Conservation (phyloP, 2,113 vertebrate species). For the Pachypanchax playfairii region DNA sequence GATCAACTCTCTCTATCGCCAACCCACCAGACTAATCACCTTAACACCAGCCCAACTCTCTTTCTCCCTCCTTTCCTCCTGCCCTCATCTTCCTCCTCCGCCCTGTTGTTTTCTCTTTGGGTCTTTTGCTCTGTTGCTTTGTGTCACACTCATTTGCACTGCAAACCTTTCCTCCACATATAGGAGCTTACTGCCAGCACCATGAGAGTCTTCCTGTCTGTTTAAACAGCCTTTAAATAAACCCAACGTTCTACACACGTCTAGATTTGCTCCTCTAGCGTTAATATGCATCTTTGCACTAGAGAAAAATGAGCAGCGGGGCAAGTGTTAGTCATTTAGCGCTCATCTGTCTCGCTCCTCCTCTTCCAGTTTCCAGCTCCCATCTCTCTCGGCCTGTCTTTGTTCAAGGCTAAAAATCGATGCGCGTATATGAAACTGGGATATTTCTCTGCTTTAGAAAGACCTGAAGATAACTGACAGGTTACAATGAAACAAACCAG, state of each 20-base stretch:
- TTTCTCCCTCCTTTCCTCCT: constrained; percentile 40
- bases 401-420: constrained; percentile 73
- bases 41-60: constrained; percentile 81
- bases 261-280: constrained; percentile 10
- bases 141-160: constrained; percentile 43
- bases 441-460: constrained; percentile 66
- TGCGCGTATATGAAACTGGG: constrained; percentile 71
- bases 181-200: constrained; percentile 15
- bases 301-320: constrained; percentile 34
- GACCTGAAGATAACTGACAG: constrained; percentile 42
- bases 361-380: constrained; percentile 35
- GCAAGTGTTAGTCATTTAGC: constrained; percentile 50
- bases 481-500: constrained; percentile 25
- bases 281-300: constrained; percentile 15
- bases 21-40: constrained; percentile 87
- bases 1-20: constrained; percentile 88
- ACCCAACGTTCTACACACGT: constrained; percentile 26
- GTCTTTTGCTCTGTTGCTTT: constrained; percentile 46
- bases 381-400: constrained; percentile 64
- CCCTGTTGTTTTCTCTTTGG: constrained; percentile 61
- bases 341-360: constrained; percentile 51
- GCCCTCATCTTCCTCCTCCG: constrained; percentile 45
- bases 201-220: constrained; percentile 29
- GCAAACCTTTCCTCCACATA: constrained; percentile 40
- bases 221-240: constrained; percentile 37